Percentiles rank a stretch among this genome's conserved stretches.
phyloP scores from a whole-genome alignment of 1,140 invertebrate genomes.

The Adelges cooleyi region DNA sequence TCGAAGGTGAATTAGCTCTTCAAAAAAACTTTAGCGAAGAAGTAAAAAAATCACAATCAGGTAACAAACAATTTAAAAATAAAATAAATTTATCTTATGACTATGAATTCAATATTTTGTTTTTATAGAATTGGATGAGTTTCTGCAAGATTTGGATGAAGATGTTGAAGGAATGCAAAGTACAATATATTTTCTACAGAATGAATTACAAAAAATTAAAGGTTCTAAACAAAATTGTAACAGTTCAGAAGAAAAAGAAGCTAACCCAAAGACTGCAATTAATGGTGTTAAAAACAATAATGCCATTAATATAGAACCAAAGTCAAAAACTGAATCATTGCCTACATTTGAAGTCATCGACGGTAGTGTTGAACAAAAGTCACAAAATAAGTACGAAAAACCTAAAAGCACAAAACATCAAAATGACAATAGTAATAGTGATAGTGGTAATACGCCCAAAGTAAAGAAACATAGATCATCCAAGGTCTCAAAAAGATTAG shows the following conservation, averaged over 20 bases:
- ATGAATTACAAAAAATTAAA: conserved; percentile 70
- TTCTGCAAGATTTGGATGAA: conserved; percentile 89
- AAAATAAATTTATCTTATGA: not conserved
- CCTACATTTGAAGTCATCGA: too few species aligned
- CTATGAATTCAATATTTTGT: conserved; percentile 28
- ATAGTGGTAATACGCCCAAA: not conserved
- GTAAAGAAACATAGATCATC: not conserved
- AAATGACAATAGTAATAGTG: not conserved
- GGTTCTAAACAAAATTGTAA: conserved; percentile 40
- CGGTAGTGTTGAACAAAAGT: not conserved
- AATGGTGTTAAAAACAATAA: not conserved
- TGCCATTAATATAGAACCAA: not conserved
- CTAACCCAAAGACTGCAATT: not conserved
- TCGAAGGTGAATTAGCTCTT: conserved; percentile 88
- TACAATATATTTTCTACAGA: conserved; percentile 86
- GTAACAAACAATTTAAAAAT: conserved; percentile 41
- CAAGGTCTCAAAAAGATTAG: not conserved
- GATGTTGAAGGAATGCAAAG: conserved; percentile 98
- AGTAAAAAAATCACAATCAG: conserved; percentile 93
- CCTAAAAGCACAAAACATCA: not conserved
- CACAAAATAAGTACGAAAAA: not conserved
- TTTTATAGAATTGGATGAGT: conserved; percentile 79
- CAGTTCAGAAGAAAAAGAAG: not conserved
- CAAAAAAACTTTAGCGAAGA: conserved; percentile 93
- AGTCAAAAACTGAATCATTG: not conserved